Evolutionary conservation across 2,113 vertebrate genomes (phyloP).

Genomic region (Coptodon bakossiorum): DNA sequence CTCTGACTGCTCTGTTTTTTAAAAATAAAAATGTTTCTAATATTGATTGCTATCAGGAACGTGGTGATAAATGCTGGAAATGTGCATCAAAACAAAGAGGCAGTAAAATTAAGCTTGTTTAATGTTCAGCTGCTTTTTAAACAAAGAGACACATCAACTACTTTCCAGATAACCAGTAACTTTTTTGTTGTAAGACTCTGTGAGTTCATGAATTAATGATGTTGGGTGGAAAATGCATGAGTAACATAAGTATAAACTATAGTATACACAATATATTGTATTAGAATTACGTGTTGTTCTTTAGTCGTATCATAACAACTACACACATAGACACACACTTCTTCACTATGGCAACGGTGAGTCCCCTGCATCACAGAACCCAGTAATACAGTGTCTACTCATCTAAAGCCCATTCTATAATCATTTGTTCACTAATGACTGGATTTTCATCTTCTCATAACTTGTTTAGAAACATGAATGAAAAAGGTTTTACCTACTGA

Average conservation of each 20-base stretch:
- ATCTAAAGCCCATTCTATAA: background rate
- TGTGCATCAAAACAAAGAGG: background rate
- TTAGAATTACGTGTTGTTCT: background rate
- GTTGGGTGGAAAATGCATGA: background rate
- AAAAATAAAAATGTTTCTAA: background rate
- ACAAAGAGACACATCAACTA: background rate
- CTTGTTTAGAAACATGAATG: accelerated
- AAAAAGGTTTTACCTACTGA: background rate
- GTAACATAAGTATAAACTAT: background rate
- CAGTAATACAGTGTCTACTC: background rate
- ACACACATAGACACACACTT: background rate
- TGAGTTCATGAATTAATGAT: background rate
- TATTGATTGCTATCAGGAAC: background rate
- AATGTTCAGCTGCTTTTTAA: background rate
- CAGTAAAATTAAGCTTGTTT: accelerated
- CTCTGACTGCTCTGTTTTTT: background rate
- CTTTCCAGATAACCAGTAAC: background rate
- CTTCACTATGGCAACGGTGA: background rate
- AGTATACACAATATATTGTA: background rate
- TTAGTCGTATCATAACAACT: background rate
- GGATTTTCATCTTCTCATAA: background rate
- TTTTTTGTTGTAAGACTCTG: background rate
- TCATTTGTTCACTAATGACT: background rate
- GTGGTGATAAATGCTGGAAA: background rate
- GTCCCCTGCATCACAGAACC: accelerated